phyloP scores from a whole-genome alignment of 2,888 invertebrate species.

The Papilio demoleus region DNA sequence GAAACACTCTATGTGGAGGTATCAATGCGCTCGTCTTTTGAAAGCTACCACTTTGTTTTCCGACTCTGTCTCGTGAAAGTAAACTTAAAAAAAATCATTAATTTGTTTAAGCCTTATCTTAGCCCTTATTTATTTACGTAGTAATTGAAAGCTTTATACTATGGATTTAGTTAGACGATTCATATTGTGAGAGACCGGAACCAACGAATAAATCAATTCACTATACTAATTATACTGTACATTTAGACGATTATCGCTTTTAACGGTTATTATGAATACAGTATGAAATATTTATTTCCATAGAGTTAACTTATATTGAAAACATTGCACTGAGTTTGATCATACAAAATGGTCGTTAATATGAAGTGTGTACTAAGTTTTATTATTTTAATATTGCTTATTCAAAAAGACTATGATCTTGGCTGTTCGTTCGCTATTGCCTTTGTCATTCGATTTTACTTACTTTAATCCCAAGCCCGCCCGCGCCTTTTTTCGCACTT shows the following conservation, averaged over 20 bases:
- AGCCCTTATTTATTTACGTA: no score
- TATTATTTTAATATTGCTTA: no score
- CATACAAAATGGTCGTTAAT: neutral
- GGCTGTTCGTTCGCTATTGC: neutral
- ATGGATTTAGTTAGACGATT: no score
- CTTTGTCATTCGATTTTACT: neutral
- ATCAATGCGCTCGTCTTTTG: no score
- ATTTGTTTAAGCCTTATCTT: no score
- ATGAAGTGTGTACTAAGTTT: constrained; percentile 30
- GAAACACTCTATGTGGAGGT: no score
- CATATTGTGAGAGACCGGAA: neutral
- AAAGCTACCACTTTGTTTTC: no score
- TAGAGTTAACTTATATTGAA: neutral
- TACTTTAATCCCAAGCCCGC: neutral
- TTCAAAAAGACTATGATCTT: no score
- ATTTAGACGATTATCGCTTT: constrained; percentile 26
- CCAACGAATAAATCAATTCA: constrained; percentile 33
- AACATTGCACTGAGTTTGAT: neutral
- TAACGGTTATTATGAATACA: neutral
- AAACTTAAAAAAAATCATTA: no score
- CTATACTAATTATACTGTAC: constrained; percentile 24
- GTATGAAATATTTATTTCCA: neutral
- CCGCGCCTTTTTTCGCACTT: neutral
- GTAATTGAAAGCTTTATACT: no score
- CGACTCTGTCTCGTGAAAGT: no score